phyloP scores from a whole-genome alignment of 37 sponge, comb jelly and placozoan genomes.

The Geodia barretti region DNA sequence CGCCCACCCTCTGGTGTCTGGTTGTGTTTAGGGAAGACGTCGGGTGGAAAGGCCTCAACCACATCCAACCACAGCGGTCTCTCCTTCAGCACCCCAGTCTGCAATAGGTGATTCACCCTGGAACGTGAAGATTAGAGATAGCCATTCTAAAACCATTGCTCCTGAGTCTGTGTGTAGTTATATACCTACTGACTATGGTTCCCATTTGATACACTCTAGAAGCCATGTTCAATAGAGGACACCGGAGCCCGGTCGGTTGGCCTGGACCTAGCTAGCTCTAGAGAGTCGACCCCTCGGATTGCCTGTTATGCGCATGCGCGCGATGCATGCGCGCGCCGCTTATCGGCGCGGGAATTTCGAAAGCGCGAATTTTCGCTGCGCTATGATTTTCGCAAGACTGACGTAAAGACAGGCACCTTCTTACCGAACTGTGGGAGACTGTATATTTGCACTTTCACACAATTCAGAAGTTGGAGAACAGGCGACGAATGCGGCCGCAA shows the following conservation, averaged over 20 bases:
- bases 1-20: constrained; percentile 14
- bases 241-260: background rate
- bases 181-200: constrained; percentile 30
- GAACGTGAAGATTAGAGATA: background rate
- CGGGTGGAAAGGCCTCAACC: constrained; percentile 76
- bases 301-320: too few species aligned
- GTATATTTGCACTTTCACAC: too few species aligned
- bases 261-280: too few species aligned
- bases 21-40: constrained; percentile 4
- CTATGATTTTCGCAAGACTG: too few species aligned
- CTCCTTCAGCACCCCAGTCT: constrained; percentile 60
- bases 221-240: constrained; percentile 27
- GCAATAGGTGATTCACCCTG: constrained; percentile 42
- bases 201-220: constrained; percentile 27
- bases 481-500: background rate
- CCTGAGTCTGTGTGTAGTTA: background rate
- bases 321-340: constrained; percentile 1
- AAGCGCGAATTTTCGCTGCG: too few species aligned
- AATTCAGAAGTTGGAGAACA: too few species aligned
- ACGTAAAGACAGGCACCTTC: too few species aligned
- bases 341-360: background rate
- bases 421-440: too few species aligned
- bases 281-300: too few species aligned
- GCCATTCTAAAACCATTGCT: too few species aligned
- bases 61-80: constrained; percentile 79